These are phyloP conservation scores for Scelioninae gen. 2 DNA, from an alignment of 2,888 invertebrate genomes.

Conservation along the genomic window DNA sequence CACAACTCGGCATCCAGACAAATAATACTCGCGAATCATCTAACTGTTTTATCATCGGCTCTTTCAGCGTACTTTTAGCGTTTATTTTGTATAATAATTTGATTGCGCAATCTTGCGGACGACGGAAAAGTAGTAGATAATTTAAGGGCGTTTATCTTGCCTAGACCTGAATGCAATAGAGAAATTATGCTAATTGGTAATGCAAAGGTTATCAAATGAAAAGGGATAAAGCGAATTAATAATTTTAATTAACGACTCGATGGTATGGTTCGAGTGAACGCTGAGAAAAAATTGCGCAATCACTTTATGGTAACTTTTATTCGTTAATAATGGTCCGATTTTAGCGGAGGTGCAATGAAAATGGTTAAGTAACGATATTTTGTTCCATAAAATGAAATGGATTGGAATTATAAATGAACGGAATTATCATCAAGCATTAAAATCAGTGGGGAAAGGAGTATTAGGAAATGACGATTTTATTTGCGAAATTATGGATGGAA, in stretches of 20 bases:
- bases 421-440: too few relatives aligned
- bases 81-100: conserved; percentile 30
- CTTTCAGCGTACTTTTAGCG: conserved; percentile 7
- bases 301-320: too few relatives aligned
- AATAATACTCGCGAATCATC: conserved; percentile 33
- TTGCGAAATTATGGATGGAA: too few relatives aligned
- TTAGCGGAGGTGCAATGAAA: too few relatives aligned
- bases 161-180: conserved; percentile 1
- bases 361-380: too few relatives aligned
- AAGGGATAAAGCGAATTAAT: background rate
- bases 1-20: conserved; percentile 6
- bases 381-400: too few relatives aligned
- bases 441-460: too few relatives aligned
- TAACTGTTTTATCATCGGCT: conserved; percentile 36
- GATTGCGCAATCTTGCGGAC: background rate
- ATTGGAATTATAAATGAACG: too few relatives aligned
- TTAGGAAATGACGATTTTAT: too few relatives aligned
- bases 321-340: too few relatives aligned
- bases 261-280: too few relatives aligned
- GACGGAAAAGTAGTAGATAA: background rate
- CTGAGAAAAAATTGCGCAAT: too few relatives aligned
- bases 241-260: background rate
- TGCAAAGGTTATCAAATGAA: conserved; percentile 4
- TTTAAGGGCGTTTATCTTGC: background rate
- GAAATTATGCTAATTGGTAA: conserved; percentile 8